A percentile compares a stretch with the other conserved stretches of the same genome.
These are phyloP conservation scores for Thinocorus orbignyianus DNA, from an alignment of 2,113 vertebrate species.

Conservation along the genomic window DNA sequence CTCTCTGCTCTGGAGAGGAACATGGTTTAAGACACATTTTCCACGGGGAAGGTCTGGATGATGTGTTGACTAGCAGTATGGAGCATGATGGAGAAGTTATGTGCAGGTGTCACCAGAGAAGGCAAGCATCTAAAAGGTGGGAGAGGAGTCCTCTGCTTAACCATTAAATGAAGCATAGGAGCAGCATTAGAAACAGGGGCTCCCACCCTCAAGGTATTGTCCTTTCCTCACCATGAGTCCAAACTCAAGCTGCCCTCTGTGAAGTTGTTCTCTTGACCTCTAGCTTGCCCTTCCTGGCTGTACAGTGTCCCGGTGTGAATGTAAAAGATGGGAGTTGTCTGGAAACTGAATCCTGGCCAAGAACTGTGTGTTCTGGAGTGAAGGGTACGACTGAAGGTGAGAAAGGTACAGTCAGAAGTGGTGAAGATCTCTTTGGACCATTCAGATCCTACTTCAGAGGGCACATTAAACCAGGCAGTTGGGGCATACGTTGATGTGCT, in stretches of 20 bases:
- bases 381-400: not conserved
- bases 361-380: not conserved
- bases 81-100: not conserved
- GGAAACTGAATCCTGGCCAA: not conserved
- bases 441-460: not conserved
- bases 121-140: not conserved
- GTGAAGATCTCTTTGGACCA: not conserved
- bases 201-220: not conserved
- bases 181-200: not conserved
- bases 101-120: not conserved
- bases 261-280: not conserved
- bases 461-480: not conserved
- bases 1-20: not conserved
- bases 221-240: not conserved
- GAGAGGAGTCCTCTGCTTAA: not conserved
- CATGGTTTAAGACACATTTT: not conserved
- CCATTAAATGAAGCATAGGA: not conserved
- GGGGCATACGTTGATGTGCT: not conserved
- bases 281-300: not conserved
- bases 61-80: not conserved
- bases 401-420: fast-evolving
- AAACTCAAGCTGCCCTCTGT: not conserved
- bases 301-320: not conserved
- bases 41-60: not conserved
- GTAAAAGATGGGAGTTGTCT: not conserved